Evolutionary conservation across 2,797 vertebrate genomes (phyloP).

Genomic region (Syngnathus rostellatus): DNA sequence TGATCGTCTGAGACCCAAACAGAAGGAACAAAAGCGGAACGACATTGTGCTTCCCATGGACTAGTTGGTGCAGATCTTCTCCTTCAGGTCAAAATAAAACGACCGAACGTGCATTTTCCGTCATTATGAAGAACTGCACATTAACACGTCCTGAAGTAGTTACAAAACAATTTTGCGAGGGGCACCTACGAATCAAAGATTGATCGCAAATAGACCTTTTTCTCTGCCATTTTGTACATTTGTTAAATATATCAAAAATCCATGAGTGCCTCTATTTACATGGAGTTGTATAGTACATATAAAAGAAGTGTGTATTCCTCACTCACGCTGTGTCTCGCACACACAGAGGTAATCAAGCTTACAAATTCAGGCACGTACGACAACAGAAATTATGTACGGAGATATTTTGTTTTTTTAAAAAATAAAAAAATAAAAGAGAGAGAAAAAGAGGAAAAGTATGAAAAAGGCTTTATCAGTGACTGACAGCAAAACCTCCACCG

Average conservation of each 20-base stretch:
- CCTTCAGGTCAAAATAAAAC: constrained; percentile 25
- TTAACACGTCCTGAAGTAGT: constrained; percentile 43
- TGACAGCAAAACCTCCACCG: constrained; percentile 32
- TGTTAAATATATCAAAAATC: constrained; percentile 63
- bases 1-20: constrained; percentile 48
- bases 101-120: constrained; percentile 29
- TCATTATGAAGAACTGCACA: constrained; percentile 46
- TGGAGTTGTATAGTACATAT: constrained; percentile 59
- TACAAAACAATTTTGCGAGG: constrained; percentile 51
- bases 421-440: constrained; percentile 13
- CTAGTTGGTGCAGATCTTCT: constrained; percentile 25
- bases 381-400: constrained; percentile 50
- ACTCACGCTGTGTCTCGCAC: constrained; percentile 42
- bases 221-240: constrained; percentile 50
- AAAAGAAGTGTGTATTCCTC: constrained; percentile 45
- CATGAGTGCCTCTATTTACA: constrained; percentile 71
- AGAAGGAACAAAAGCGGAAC: constrained; percentile 44
- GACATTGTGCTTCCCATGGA: constrained; percentile 59
- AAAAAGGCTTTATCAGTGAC: constrained; percentile 39
- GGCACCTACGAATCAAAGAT: constrained; percentile 57
- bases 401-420: neutral
- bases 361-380: constrained; percentile 73
- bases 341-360: constrained; percentile 74
- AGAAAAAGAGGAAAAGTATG: constrained; percentile 33
- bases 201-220: constrained; percentile 64